Conservation (phyloP, 2,797 vertebrate species). For the Esox lucius region DNA sequence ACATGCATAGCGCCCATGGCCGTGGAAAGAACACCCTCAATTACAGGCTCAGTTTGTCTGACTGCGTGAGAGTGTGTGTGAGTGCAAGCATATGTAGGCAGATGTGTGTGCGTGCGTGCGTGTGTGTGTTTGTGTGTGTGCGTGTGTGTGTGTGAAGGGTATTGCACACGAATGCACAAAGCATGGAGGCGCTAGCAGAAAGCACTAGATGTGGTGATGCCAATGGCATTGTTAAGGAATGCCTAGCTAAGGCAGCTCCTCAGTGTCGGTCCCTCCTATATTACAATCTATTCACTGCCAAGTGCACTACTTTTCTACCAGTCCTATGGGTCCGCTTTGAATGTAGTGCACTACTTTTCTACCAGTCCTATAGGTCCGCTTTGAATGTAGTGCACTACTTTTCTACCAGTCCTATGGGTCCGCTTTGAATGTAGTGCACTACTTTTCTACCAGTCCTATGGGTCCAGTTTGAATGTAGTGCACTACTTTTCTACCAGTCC, state of each 20-base stretch:
- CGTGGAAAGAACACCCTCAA: slow-evolving; percentile 63
- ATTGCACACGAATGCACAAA: slow-evolving; percentile 64
- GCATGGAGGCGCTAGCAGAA: slow-evolving; percentile 43
- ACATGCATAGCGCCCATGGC: slow-evolving; percentile 62
- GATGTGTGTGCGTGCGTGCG: neutral
- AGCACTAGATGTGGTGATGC: slow-evolving; percentile 46
- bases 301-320: too few relatives aligned
- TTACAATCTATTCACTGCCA: too few relatives aligned
- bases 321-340: too few relatives aligned
- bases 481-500: too few relatives aligned
- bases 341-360: too few relatives aligned
- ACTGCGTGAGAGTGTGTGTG: neutral
- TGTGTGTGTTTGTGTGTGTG: too few relatives aligned
- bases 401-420: too few relatives aligned
- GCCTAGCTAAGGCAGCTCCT: slow-evolving; percentile 60
- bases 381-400: too few relatives aligned
- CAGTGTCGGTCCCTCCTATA: slow-evolving; percentile 56
- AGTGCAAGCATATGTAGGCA: neutral
- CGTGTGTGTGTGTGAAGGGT: neutral
- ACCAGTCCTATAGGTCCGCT: too few relatives aligned
- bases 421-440: too few relatives aligned
- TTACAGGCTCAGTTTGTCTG: slow-evolving; percentile 70
- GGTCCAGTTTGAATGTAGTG: too few relatives aligned
- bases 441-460: too few relatives aligned
- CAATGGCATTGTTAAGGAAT: slow-evolving; percentile 29